Conservation (phyloP, 2,113 vertebrate species). For the Gobio gobio region DNA sequence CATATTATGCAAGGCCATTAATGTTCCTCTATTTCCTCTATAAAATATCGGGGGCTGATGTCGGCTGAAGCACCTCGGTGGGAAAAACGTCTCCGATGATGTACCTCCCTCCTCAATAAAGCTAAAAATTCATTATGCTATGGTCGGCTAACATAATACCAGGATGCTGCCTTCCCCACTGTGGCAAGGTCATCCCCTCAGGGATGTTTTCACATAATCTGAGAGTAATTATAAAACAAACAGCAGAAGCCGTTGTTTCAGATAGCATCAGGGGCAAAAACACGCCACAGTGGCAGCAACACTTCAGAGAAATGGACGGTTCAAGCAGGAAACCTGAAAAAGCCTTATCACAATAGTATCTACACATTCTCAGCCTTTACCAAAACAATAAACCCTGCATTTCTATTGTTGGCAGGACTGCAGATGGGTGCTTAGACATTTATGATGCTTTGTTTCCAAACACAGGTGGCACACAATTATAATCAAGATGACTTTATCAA, state of each 20-base stretch:
- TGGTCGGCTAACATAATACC: conserved; percentile 60
- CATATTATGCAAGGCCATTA: conserved; percentile 58
- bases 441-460: conserved; percentile 41
- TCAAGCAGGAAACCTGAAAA: conserved; percentile 48
- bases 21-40: conserved; percentile 53
- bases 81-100: conserved; percentile 55
- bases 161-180: conserved; percentile 61
- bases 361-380: conserved; percentile 25
- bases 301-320: conserved; percentile 32
- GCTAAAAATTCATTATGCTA: conserved; percentile 51
- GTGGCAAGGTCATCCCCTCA: conserved; percentile 56
- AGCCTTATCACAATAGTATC: conserved; percentile 48
- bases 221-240: conserved; percentile 61
- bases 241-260: conserved; percentile 46
- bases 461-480: not conserved
- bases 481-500: not conserved
- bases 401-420: conserved; percentile 38
- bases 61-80: conserved; percentile 54
- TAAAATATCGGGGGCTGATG: conserved; percentile 43
- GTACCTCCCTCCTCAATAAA: conserved; percentile 50
- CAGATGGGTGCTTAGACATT: conserved; percentile 11
- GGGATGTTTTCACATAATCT: conserved; percentile 57
- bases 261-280: conserved; percentile 48
- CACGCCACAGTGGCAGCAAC: conserved; percentile 20
- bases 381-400: conserved; percentile 41